Percentiles rank a stretch among this genome's conserved stretches.
Evolutionary conservation across 2,113 vertebrate species (phyloP).

Genomic region (Ictidomys tridecemlineatus): DNA sequence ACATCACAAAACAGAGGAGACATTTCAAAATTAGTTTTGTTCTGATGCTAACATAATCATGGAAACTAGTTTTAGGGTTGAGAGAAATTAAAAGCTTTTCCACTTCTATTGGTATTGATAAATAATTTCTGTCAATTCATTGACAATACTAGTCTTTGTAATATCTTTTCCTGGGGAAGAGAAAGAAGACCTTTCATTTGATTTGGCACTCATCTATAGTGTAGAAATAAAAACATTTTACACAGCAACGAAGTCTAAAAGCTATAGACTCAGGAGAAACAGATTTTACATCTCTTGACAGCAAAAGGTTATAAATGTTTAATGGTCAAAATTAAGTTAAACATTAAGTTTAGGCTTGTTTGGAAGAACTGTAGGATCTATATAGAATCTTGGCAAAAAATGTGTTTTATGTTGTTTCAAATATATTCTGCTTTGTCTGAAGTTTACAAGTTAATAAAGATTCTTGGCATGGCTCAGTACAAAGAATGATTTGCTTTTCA

Average conservation of each 20-base stretch:
- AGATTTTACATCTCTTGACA: not conserved
- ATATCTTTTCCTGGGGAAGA: not conserved
- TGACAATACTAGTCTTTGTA: not conserved
- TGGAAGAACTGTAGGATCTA: not conserved
- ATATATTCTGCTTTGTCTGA: not conserved
- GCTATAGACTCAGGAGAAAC: not conserved
- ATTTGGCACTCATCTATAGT: not conserved
- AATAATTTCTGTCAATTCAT: not conserved
- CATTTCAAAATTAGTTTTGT: not conserved
- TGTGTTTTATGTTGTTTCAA: not conserved
- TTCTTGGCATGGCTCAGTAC: not conserved
- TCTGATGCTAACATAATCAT: not conserved
- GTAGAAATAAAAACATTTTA: constrained; percentile 34
- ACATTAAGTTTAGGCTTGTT: not conserved
- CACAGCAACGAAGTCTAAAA: not conserved
- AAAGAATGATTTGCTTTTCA: not conserved
- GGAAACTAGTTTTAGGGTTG: not conserved
- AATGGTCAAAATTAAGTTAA: not conserved
- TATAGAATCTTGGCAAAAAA: not conserved
- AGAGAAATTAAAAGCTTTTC: not conserved
- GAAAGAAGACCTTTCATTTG: not conserved
- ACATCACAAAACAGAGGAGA: not conserved
- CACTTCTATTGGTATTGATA: not conserved
- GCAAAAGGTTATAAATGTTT: not conserved
- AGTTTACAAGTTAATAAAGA: constrained; percentile 3